A percentile compares a stretch with the other conserved stretches of the same genome.
These are phyloP conservation scores for Hippocampus barbouri DNA, from an alignment of 2,113 vertebrate species.

Conservation along the genomic window DNA sequence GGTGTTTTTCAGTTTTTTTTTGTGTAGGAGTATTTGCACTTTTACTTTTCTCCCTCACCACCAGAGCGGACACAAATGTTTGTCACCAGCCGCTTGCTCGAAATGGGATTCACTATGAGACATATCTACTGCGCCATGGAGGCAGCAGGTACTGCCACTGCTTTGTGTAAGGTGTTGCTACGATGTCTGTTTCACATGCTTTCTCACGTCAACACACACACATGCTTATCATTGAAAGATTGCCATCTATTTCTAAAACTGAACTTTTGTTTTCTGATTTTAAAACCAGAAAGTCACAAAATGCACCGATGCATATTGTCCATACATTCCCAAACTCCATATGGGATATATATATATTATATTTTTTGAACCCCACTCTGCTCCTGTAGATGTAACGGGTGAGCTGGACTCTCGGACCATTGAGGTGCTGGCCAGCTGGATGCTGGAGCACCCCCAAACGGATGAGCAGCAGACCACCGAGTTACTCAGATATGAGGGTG, in stretches of 20 bases:
- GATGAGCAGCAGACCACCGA: slow-evolving; percentile 67
- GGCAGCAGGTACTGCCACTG: slow-evolving; percentile 76
- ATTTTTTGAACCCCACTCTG: slow-evolving; percentile 31
- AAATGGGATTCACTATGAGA: slow-evolving; percentile 81
- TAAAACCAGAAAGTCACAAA: neutral
- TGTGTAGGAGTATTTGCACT: slow-evolving; percentile 46
- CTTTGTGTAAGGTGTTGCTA: slow-evolving; percentile 33
- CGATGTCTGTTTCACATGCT: slow-evolving; percentile 35
- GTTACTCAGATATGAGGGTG: slow-evolving; percentile 36
- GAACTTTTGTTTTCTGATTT: neutral
- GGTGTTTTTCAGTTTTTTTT: slow-evolving; percentile 51
- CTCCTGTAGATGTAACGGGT: slow-evolving; percentile 68
- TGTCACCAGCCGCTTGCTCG: slow-evolving; percentile 77
- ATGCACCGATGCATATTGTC: no score
- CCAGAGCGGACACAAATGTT: slow-evolving; percentile 77
- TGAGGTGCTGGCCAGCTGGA: slow-evolving; percentile 78
- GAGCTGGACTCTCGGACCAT: slow-evolving; percentile 76
- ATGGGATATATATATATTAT: slow-evolving; percentile 14
- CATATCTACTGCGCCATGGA: slow-evolving; percentile 81
- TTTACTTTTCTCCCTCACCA: slow-evolving; percentile 57
- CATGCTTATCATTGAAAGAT: no score
- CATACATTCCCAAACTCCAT: slow-evolving; percentile 1
- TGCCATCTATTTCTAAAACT: no score
- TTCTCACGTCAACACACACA: slow-evolving; percentile 26
- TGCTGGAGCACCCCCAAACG: slow-evolving; percentile 76